Percentiles rank a stretch among this genome's conserved stretches.
Evolutionary conservation across 2,888 invertebrate species (phyloP).

Genomic region (Drosophila kambysellisi): DNA sequence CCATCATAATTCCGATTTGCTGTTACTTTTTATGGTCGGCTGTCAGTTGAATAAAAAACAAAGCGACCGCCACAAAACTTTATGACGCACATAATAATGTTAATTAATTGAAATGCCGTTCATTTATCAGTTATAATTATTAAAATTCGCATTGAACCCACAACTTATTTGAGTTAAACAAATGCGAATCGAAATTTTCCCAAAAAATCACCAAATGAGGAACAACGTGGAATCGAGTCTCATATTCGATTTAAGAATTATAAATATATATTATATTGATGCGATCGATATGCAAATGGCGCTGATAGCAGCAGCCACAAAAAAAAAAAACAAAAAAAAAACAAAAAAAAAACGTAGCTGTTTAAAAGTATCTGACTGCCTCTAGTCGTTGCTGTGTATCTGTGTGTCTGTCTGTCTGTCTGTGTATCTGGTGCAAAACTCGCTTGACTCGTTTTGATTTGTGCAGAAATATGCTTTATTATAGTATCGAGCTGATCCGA

Average conservation of each 20-base stretch:
- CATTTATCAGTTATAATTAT: constrained; percentile 65
- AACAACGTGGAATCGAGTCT: constrained; percentile 12
- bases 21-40: constrained; percentile 46
- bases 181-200: neutral
- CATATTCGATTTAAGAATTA: constrained; percentile 49
- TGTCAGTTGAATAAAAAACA: constrained; percentile 48
- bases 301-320: constrained; percentile 53
- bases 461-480: constrained; percentile 79
- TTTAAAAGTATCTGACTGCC: constrained; percentile 37
- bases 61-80: constrained; percentile 45
- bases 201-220: constrained; percentile 18
- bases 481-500: constrained; percentile 37
- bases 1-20: constrained; percentile 65
- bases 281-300: constrained; percentile 77
- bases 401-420: constrained; percentile 5
- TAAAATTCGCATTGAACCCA: constrained; percentile 49
- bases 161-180: neutral
- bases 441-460: constrained; percentile 72
- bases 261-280: constrained; percentile 66
- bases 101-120: constrained; percentile 77
- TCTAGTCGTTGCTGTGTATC: constrained; percentile 6
- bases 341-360: constrained; percentile 13
- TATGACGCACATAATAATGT: constrained; percentile 64
- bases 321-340: neutral
- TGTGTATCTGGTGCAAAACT: constrained; percentile 47